Conservation (phyloP, 1,140 invertebrate genomes). For the Leguminivora glycinivorella region DNA sequence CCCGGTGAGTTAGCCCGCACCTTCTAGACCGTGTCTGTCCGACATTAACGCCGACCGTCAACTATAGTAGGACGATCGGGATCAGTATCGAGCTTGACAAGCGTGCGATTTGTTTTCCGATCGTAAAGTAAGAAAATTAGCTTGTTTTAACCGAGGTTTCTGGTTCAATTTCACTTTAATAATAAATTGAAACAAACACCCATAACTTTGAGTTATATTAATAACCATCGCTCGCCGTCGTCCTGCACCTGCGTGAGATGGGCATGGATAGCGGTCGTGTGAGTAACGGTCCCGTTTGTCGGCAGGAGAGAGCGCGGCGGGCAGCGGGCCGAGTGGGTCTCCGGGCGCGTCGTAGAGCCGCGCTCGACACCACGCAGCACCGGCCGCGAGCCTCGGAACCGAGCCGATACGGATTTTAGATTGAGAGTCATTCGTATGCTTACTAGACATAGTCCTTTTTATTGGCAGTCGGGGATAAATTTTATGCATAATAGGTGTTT, state of each 20-base stretch:
- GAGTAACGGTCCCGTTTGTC: background rate
- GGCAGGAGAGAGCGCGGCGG: slow-evolving; percentile 49
- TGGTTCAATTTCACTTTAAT: no score
- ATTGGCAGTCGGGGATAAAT: slow-evolving; percentile 71
- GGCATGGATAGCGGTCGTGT: background rate
- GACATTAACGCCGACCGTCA: no score
- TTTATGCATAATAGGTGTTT: slow-evolving; percentile 74
- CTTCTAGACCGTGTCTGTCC: no score
- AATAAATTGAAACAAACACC: no score
- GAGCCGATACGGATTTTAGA: slow-evolving; percentile 33
- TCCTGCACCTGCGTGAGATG: no score
- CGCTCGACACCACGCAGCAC: slow-evolving; percentile 26
- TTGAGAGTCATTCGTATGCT: slow-evolving; percentile 56
- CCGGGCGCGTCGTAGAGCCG: slow-evolving; percentile 55
- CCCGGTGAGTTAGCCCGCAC: slow-evolving; percentile 31
- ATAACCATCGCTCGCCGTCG: no score
- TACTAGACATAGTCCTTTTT: slow-evolving; percentile 73
- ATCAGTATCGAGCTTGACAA: background rate
- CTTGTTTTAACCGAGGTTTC: background rate
- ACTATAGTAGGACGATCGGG: no score
- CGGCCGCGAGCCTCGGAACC: background rate
- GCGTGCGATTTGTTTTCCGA: no score
- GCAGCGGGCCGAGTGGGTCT: slow-evolving; percentile 51
- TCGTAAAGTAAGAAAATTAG: no score
- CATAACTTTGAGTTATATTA: no score